Base-by-base conservation (phyloP, 2,888 invertebrate species). In the Coenonympha arcania region DNA sequence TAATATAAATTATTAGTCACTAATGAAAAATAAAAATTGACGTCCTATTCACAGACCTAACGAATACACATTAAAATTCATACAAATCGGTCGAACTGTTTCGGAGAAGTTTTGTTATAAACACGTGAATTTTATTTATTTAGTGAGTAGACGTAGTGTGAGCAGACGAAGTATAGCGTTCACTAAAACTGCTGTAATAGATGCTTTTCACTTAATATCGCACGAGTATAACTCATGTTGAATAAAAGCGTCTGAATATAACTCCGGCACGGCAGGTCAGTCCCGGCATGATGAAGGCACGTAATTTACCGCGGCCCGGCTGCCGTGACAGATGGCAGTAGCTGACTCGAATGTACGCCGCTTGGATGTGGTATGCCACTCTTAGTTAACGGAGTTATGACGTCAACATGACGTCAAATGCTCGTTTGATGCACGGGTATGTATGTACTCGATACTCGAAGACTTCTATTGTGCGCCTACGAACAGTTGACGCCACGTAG, bases 241-340 rank as follows among this genome's bases (percentile, higher is more conserved):
- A 64, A 72, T 67, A 69, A 69, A 69, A 66, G 61, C 66, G 46
- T 54, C 46, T 40, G 50, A 52, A 55, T 55, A 57, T 54, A 56
- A 44, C 52, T 54, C 50, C 33, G 53, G 55, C 16, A 64, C 61
- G 56, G 56, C 70, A 70, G 77, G 76, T 71, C 75, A 72, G 62
- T 66, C 68, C 73, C 64, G 63, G 73, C 71, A 77, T 79, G 81
- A 81, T 73, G 80, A 76, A 80, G 79, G 81, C 77, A 59, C 64
- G 79, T 79, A 81, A 84, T 81, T 80, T 79, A 82, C 79, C 74
- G 72, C 66, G 71, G 67, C 71, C 71, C 77, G 64, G 71, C 68
- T 69, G 65, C 68, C 62, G 78, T 82, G 82, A 84, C 81, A 79
- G 80, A 84, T 82, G 81, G 63, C 69, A 66, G 66, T 64, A 66